Percentiles rank a stretch among this genome's conserved stretches.
Conservation (phyloP, 2,888 invertebrate species). For the Neria commutata region DNA sequence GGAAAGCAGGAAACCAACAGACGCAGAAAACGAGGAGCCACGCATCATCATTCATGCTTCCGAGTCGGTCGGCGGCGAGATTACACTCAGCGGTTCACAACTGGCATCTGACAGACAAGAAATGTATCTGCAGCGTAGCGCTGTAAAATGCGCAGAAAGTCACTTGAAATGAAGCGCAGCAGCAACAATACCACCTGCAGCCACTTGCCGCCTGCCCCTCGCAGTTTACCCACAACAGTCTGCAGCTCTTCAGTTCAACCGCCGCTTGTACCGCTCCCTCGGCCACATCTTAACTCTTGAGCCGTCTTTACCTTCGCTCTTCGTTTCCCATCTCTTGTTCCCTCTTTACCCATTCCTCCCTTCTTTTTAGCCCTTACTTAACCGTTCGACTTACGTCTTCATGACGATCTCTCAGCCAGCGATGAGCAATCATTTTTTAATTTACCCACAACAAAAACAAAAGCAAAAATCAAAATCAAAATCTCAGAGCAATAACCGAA, state of each 20-base stretch:
- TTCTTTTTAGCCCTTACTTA: too few relatives aligned
- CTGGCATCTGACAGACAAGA: not conserved
- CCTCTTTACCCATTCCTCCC: too few relatives aligned
- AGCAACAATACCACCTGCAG: not conserved
- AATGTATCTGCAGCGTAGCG: not conserved
- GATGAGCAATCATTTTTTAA: not conserved
- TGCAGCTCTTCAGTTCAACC: too few relatives aligned
- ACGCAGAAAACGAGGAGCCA: not conserved
- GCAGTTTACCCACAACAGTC: too few relatives aligned
- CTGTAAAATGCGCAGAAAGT: not conserved
- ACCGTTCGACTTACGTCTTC: too few relatives aligned
- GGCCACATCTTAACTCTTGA: too few relatives aligned
- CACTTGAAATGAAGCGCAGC: not conserved
- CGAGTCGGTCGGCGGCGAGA: not conserved
- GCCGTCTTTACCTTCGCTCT: too few relatives aligned
- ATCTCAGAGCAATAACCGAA: too few relatives aligned
- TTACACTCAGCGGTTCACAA: not conserved
- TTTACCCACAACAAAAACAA: not conserved
- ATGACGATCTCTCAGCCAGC: not conserved
- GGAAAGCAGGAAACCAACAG: not conserved
- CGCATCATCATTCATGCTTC: constrained; percentile 22
- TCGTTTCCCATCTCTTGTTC: too few relatives aligned
- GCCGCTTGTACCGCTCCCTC: not conserved
- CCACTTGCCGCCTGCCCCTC: not conserved
- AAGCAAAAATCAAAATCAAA: too few relatives aligned